Conservation (phyloP, 2,888 invertebrate species). For the Charanyca ferruginea region DNA sequence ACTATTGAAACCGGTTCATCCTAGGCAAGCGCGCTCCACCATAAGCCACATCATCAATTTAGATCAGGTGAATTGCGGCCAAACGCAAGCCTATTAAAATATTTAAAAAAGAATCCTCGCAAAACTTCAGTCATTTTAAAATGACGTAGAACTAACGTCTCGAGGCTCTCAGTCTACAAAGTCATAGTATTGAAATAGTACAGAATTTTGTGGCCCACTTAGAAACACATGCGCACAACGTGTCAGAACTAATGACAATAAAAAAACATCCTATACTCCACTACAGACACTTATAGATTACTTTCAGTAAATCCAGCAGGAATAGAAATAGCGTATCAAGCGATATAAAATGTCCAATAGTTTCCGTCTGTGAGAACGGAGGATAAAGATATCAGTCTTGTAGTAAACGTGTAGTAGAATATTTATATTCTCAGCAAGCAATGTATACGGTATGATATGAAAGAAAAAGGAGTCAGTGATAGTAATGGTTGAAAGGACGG, state of each 20-base stretch:
- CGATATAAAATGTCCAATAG: constrained; percentile 17
- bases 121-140: not conserved
- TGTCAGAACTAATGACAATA: constrained; percentile 51
- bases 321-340: constrained; percentile 43
- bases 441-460: no score
- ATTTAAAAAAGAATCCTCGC: no score
- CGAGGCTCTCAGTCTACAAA: not conserved
- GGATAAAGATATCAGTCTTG: no score
- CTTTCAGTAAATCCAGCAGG: constrained; percentile 31
- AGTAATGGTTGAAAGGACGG: no score
- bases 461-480: no score
- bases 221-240: constrained; percentile 47
- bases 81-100: no score
- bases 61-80: no score
- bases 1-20: no score
- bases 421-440: no score
- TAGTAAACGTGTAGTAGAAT: no score
- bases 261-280: constrained; percentile 46
- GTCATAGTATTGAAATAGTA: constrained; percentile 49
- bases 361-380: constrained; percentile 9
- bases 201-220: constrained; percentile 45
- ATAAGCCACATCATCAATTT: no score
- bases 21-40: no score
- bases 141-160: not conserved
- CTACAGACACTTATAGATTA: constrained; percentile 28